Evolutionary conservation across 2,797 vertebrate species (phyloP), one percentile per base, ranked within the genome.

Genomic region (Peromyscus aztecus): DNA sequence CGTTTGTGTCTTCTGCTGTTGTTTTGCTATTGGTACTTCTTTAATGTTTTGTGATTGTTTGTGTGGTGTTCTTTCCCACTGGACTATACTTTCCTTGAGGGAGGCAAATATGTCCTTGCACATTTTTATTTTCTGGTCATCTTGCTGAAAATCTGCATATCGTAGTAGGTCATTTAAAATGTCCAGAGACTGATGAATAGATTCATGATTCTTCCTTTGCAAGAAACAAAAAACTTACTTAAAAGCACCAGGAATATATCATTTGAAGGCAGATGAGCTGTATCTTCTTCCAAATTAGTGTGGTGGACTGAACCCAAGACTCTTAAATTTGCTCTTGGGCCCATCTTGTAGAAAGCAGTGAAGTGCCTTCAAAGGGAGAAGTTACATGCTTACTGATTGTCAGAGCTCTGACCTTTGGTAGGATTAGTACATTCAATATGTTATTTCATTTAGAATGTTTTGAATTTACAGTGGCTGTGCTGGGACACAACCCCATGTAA

Each of bases 331-430:
- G 24, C 1, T 23, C 89, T 89, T 93, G 43, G 34, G 76, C 73
- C 84, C 13, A 61, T 82, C 93, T 65, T 94, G 76, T 84, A 84
- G 24, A 49, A 34, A 37, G 0, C 84, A 24, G 49, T 81, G 31
- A 23, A 65, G 13, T 89, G 37, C 76, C 46, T 96, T 90, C 93
- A 88, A 77, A 85, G 40, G 69, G 37, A 34, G 76, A 84, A 69
- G 14, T 89, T 83, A 85, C 19, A 4, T 77, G 43, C 16, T 12
- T 52, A 40, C 29, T 76, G 19, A 24, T 31, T 84, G 63, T 61
- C 87, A 76, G 57, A 88, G 1, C 88, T 63, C 4, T 90, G 71
- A 29, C 24, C 31, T 77, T 77, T 67, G 46, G 31, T 43, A 69
- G 2, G 59, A 23, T 69, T 67, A 61, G 7, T 21, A 1, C 43